Base-by-base conservation (phyloP, 92 coral and sea anemone species). In the Montipora capitata region DNA sequence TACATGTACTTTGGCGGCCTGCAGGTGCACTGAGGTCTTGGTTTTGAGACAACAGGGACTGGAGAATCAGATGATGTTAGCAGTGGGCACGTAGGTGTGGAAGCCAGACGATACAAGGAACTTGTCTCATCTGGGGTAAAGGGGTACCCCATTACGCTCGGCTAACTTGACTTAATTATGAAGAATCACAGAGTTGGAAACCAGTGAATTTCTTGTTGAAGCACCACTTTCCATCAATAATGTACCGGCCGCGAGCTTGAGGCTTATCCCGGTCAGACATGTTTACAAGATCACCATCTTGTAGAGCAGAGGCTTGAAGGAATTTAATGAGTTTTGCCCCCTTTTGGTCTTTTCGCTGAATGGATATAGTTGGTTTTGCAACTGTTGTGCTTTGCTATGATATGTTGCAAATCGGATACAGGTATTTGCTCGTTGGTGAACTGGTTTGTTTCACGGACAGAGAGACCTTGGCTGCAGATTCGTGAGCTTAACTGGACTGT, bases 341-440 rank as follows among this genome's bases (percentile, higher is more conserved):
- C 63, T 1, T 65, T 77, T 85, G n/a, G 64, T 38, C 54, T 76
- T 72, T 4, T 5, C 78, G 5, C 45, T 16, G 45, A 83, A 68
- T 57, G 87, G 85, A 20, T 20, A 20, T 20, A 20, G 27, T 20
- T 20, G 27, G 27, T 20, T 20, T 20, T 20, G 27, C 27, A 20
- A 20, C 27, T 20, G 27, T 20, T 20, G 27, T 20, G 27, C 27
- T 20, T 20, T 20, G 27, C 27, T 20, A 20, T 20, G 27, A 20
- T 20, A 20, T 20, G 27, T 70, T 89, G 91, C 69, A 61, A 65
- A 51, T 91, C 88, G 44, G 79, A 64, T 39, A 68, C 27, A 1
- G 91, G 94, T 9, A 86, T 52, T 48, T 86, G 88, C n/a, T 86
- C 77, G 18, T 75, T 77, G 11, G 80, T 87, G 79, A 91, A 72